Evolutionary conservation across 2,113 vertebrate genomes (phyloP).

Genomic region (Syrmaticus mikado): DNA sequence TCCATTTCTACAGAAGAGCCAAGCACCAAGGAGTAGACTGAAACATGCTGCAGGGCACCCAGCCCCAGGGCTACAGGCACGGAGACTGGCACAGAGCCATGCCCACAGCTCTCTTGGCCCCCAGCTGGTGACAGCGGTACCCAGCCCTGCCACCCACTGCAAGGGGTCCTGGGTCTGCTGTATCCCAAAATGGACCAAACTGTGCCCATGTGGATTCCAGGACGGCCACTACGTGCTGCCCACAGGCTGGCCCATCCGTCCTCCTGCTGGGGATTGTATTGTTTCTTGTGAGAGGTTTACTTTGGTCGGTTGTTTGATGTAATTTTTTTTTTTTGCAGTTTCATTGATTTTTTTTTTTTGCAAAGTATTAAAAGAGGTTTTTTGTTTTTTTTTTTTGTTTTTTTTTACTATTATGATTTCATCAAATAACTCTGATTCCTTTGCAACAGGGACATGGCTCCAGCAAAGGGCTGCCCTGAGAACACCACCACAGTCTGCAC

Average conservation of each 20-base stretch:
- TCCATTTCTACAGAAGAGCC: constrained; percentile 10
- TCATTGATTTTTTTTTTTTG: constrained; percentile 48
- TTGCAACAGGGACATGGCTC: background rate
- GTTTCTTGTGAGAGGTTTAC: constrained; percentile 82
- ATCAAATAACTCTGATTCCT: background rate
- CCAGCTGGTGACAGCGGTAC: rapidly evolving
- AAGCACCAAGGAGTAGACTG: constrained; percentile 10
- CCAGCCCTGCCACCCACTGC: background rate
- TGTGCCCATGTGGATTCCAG: background rate
- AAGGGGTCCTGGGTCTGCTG: background rate
- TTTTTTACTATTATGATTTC: constrained; percentile 44
- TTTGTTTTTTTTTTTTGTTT: constrained; percentile 52
- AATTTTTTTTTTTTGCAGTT: background rate
- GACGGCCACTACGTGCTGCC: background rate
- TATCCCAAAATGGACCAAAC: background rate
- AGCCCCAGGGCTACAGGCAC: background rate
- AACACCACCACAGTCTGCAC: background rate
- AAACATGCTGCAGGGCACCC: background rate
- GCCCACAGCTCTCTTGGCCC: rapidly evolving
- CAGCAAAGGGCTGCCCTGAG: background rate
- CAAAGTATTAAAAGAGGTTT: constrained; percentile 72
- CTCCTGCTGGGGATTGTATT: constrained; percentile 56
- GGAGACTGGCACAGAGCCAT: rapidly evolving
- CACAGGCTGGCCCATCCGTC: background rate
- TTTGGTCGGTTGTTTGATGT: constrained; percentile 52